Conservation (phyloP, 2,888 invertebrate species). For the Chymomyza fuscimana region DNA sequence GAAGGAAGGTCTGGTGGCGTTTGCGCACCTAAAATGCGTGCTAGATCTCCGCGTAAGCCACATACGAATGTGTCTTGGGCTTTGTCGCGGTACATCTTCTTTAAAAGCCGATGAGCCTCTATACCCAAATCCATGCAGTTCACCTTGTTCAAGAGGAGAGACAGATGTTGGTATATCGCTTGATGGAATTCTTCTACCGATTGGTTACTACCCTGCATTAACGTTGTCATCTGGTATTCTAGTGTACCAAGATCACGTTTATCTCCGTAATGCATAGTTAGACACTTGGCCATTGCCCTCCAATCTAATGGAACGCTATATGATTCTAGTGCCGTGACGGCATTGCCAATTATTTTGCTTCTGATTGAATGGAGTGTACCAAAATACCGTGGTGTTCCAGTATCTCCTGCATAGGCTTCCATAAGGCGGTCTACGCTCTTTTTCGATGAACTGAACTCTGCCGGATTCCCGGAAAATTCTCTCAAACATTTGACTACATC, state of each 20-base stretch:
- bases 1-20: no score
- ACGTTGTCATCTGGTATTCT: not conserved
- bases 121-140: no score
- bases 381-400: no score
- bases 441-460: slow-evolving; percentile 5
- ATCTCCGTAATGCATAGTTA: slow-evolving; percentile 4
- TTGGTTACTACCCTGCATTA: no score
- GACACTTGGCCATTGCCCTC: not conserved
- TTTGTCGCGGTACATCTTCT: no score
- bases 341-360: not conserved
- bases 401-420: no score
- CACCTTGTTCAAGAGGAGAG: no score
- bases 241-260: slow-evolving; percentile 5
- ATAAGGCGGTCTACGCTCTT: slow-evolving; percentile 6
- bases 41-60: no score
- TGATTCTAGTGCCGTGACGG: not conserved
- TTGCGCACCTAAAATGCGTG: no score
- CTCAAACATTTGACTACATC: not conserved
- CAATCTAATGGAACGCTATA: not conserved
- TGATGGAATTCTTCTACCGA: not conserved
- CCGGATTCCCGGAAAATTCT: slow-evolving; percentile 12
- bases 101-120: no score
- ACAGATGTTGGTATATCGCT: not conserved
- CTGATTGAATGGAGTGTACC: no score
- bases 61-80: no score